phyloP scores from a whole-genome alignment of 2,888 invertebrate species.

The Meteorus cinctellus region DNA sequence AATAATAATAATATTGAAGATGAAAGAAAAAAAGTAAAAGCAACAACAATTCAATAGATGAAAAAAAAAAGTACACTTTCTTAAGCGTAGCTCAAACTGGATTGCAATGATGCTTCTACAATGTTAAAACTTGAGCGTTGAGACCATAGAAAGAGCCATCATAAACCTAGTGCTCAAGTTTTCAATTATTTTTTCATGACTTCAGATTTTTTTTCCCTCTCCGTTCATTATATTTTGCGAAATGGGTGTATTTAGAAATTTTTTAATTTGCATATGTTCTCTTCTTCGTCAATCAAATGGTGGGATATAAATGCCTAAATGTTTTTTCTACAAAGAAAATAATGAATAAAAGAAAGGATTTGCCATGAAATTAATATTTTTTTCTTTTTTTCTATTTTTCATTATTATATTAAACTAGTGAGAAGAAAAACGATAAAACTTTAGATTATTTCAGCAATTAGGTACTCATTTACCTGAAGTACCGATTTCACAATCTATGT shows the following conservation, averaged over 20 bases:
- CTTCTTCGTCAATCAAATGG: background rate
- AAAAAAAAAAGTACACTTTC: background rate
- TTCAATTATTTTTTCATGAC: background rate
- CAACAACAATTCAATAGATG: conserved; percentile 1
- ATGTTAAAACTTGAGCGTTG: background rate
- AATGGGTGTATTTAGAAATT: background rate
- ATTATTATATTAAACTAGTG: background rate
- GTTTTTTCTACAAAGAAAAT: background rate
- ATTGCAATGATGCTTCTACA: background rate
- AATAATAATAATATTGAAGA: background rate
- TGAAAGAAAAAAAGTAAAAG: background rate
- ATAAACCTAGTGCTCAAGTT: conserved; percentile 8
- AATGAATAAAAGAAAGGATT: background rate
- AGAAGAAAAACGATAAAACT: conserved; percentile 11
- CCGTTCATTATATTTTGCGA: background rate
- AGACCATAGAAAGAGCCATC: background rate
- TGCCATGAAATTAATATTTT: background rate
- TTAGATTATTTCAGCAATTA: conserved; percentile 9
- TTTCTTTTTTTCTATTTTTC: background rate
- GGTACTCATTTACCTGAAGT: background rate
- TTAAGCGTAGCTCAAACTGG: background rate
- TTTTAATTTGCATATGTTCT: background rate
- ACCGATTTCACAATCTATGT: background rate
- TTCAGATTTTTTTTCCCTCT: background rate
- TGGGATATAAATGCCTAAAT: background rate